Conservation (phyloP, 2,797 vertebrate genomes). For the Mionectes olivaceus region DNA sequence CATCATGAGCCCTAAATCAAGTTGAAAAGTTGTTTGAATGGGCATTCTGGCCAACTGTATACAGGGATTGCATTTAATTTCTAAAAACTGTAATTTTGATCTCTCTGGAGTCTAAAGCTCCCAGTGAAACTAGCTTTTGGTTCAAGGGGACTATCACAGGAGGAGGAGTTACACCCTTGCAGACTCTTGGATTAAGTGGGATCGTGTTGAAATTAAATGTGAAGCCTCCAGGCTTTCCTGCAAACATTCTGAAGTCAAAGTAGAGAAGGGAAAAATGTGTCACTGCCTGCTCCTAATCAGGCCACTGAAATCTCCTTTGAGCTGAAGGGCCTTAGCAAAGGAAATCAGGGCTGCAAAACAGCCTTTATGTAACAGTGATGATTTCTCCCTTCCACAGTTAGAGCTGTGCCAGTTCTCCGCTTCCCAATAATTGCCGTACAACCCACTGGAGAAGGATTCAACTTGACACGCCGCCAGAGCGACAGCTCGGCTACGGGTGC, state of each 20-base stretch:
- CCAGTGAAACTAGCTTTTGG: not conserved
- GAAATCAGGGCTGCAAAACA: conserved; percentile 44
- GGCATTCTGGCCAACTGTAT: not conserved
- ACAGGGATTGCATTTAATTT: not conserved
- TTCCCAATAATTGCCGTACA: not conserved
- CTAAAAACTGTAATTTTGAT: not conserved
- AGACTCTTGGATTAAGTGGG: not conserved
- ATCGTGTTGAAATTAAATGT: not conserved
- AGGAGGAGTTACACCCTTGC: not conserved
- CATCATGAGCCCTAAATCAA: not conserved
- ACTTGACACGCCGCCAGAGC: rapidly evolving
- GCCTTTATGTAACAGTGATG: conserved; percentile 28
- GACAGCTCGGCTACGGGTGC: not conserved
- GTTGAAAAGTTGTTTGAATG: not conserved
- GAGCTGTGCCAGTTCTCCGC: not conserved
- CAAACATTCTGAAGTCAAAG: not conserved
- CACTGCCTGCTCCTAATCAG: conserved; percentile 15
- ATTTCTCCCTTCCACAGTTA: not conserved
- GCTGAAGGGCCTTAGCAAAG: not conserved
- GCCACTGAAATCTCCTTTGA: conserved; percentile 26
- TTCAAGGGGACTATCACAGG: not conserved
- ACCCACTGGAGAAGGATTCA: not conserved
- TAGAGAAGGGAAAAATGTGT: not conserved
- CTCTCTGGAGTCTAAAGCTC: not conserved
- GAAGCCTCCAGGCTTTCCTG: not conserved